Base-by-base conservation (phyloP, 1,140 invertebrate genomes). In the Steinernema khuongi region DNA sequence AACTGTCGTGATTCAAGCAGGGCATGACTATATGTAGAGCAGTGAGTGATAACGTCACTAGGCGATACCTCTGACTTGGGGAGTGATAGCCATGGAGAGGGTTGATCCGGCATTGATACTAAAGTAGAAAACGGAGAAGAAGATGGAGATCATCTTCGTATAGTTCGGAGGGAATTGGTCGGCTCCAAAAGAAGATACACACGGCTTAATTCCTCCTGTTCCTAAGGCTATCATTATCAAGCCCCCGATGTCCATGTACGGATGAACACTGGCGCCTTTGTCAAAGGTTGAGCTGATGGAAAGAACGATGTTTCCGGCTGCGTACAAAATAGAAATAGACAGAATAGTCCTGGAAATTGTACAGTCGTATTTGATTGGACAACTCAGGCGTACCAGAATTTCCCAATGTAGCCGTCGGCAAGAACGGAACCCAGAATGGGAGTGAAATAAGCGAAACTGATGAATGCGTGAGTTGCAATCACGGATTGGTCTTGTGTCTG, bases 141-240 rank as follows among this genome's bases (percentile, higher is more conserved):
- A 97, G 70, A 89, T 89, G 1, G 76, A 78, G 26, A 78, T 67
- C 78, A 79, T 71, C 32, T 32, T 31, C 18, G 29, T 76, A 74
- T 70, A 19, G 1, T 26, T 22, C 72, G 29, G 19, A 18, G 29
- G 80, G 31, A 94, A 95, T 87, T 98, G 96, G 87, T 99, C 95
- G 0, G 94, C 96, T 26, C 95, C 96, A 85, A 98, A 97, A 0
- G 95, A 92, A 0, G 93, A 90, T 0, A 97, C 95, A 85, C 94
- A 97, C 0, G 96, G 94, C 83, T 98, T 98, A 81, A 98, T 97
- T 1, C 96, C 94, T 14, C 94, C 96, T 0, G 93, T 94, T 1
- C 94, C 93, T 14, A 94, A 71, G 1, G 92, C 92, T 77, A 96
- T 93, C 18, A 94, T 86, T 0, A 77, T 44, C 0, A 86, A 74